phyloP scores from a whole-genome alignment of 2,113 vertebrate species.

The Cyprinodon variegatus region DNA sequence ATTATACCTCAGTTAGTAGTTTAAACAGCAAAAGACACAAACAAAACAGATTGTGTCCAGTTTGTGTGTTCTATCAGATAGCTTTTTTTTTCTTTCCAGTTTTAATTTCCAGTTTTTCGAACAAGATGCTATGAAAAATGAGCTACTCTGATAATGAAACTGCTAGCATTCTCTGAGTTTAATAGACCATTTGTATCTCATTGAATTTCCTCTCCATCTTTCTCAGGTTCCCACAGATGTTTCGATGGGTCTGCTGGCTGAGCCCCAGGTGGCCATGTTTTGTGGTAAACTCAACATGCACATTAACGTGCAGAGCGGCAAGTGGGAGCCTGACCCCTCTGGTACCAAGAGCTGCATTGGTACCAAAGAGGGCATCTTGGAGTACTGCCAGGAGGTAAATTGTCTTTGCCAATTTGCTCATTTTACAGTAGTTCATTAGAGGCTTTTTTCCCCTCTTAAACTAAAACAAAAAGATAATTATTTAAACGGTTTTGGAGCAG shows the following conservation, averaged over 20 bases:
- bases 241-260: constrained; percentile 90
- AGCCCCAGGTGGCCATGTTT: constrained; percentile 98
- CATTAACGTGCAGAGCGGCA: constrained; percentile 95
- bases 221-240: constrained; percentile 91
- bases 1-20: too few species aligned
- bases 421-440: not conserved
- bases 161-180: constrained; percentile 27
- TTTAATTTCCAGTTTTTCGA: too few species aligned
- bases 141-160: too few species aligned
- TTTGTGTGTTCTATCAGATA: too few species aligned
- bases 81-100: too few species aligned
- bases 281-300: constrained; percentile 98
- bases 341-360: constrained; percentile 91
- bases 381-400: constrained; percentile 95
- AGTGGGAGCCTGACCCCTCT: constrained; percentile 92
- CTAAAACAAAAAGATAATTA: not conserved
- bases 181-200: constrained; percentile 30
- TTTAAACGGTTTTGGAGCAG: not conserved
- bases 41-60: too few species aligned
- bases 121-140: too few species aligned
- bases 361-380: constrained; percentile 95
- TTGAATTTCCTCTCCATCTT: constrained; percentile 23
- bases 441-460: not conserved
- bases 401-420: not conserved
- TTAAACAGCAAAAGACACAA: too few species aligned